Evolutionary conservation across 2,797 vertebrate genomes (phyloP).

Genomic region (Argentina silus): DNA sequence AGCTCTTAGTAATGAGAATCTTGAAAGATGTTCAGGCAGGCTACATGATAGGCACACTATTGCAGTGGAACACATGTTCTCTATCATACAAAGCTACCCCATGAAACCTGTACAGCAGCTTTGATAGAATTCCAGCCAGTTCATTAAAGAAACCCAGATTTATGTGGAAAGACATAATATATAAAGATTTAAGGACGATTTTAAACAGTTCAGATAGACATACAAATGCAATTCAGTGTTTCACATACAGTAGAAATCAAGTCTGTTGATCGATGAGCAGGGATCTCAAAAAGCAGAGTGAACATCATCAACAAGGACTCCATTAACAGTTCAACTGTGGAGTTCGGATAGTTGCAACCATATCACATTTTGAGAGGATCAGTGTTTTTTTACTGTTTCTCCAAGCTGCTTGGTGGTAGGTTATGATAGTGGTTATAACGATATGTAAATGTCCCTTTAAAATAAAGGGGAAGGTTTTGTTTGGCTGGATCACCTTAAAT

Average conservation of each 20-base stretch:
- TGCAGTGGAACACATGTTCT: neutral
- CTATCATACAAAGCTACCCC: neutral
- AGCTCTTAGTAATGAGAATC: neutral
- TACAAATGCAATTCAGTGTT: constrained; percentile 24
- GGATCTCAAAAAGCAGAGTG: neutral
- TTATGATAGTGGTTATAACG: neutral
- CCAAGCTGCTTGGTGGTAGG: neutral
- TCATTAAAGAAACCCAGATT: neutral
- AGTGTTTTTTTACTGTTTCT: neutral
- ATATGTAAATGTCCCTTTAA: no score
- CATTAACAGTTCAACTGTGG: neutral
- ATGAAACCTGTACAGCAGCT: neutral
- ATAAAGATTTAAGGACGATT: constrained; percentile 8
- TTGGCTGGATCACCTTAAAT: neutral
- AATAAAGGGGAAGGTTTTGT: neutral
- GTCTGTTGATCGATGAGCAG: neutral
- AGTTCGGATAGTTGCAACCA: neutral
- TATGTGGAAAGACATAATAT: constrained; percentile 17
- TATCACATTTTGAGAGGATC: no score
- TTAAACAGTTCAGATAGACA: constrained; percentile 3
- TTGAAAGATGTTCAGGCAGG: neutral
- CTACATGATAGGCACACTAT: neutral
- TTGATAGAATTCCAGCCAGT: constrained; percentile 5
- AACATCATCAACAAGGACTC: neutral
- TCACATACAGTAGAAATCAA: constrained; percentile 11